Percentiles rank a stretch among this genome's conserved stretches.
Conservation (phyloP, 2,113 vertebrate species). For the Lamprologus speciosus region DNA sequence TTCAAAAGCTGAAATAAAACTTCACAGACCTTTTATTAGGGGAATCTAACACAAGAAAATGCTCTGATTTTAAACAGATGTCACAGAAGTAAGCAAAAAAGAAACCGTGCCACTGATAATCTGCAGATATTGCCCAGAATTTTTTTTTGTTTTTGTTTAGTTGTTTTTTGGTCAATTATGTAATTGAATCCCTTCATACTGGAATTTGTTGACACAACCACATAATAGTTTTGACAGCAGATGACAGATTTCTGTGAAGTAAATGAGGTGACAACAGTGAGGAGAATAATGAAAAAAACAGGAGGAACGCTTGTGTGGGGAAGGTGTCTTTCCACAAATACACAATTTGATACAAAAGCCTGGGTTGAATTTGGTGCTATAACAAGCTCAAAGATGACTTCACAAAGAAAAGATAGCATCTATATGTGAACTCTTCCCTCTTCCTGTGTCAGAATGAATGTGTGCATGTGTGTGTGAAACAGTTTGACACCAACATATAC, state of each 20-base stretch:
- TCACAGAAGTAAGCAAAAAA: neutral
- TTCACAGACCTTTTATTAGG: neutral
- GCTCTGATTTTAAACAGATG: neutral
- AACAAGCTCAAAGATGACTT: neutral
- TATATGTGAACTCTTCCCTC: neutral
- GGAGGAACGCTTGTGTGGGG: neutral
- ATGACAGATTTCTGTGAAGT: slow-evolving; percentile 39
- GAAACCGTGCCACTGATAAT: neutral
- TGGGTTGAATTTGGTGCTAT: neutral
- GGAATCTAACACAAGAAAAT: neutral
- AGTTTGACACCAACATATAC: neutral
- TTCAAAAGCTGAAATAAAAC: neutral
- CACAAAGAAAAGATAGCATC: neutral
- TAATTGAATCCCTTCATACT: slow-evolving; percentile 45
- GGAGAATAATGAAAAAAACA: neutral
- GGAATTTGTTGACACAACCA: slow-evolving; percentile 75
- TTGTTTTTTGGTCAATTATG: neutral
- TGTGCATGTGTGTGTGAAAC: neutral
- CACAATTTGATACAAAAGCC: neutral
- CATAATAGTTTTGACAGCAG: slow-evolving; percentile 68
- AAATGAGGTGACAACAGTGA: slow-evolving; percentile 70
- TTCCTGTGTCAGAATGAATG: neutral
- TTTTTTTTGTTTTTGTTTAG: neutral
- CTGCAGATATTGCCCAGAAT: neutral
- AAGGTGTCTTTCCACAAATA: neutral